Evolutionary conservation across 2,113 vertebrate species (phyloP), one percentile per base, ranked within the genome.

Genomic region (Oreotrochilus melanogaster): DNA sequence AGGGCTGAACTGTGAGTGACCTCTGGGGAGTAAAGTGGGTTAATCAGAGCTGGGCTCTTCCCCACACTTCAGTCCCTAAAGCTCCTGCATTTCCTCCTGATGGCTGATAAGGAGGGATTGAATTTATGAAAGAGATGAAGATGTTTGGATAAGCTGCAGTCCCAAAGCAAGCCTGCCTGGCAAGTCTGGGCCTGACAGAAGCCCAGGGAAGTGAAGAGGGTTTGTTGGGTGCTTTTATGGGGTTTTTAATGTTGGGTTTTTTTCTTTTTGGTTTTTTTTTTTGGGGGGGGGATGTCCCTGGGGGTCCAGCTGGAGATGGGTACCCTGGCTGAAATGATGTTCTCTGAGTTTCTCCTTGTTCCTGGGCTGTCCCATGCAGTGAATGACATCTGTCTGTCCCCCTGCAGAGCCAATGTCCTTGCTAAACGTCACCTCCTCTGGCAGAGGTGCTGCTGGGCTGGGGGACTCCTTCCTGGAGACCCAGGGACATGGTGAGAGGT

Each of bases 41-140:
- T 95, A 94, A 97, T 97, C 94, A 95, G 84, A 97, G 95, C 96
- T 53, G 91, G 80, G 61, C 95, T 96, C 96, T 96, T 94, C 97
- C 95, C 95, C 93, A 67, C 92, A 83, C 95, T 97, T 96, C 93
- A 97, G 95, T 95, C 62, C 43, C 96, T 95, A 86, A 93, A 96
- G 94, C 97, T 95, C 95, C 97, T 92, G 96, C 94, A 35, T 92
- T 98, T 98, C 97, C 97, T 97, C 94, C 93, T 33, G 96, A 97
- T 97, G 97, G 95, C 93, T 91, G 98, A 97, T 97, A 96, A 98
- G 97, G 89, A 95, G 90, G 94, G 97, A 89, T 96, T 96, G 98
- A 78, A 76, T 97, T 97, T 97, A 96, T 97, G 97, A 97, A 96
- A 97, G 96, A 84, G 96, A 96, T 97, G 98, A 95, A 97, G 97